Percentiles rank a stretch among this genome's conserved stretches.
phyloP scores from a whole-genome alignment of 1,140 invertebrate genomes.

The Dreissena polymorpha region DNA sequence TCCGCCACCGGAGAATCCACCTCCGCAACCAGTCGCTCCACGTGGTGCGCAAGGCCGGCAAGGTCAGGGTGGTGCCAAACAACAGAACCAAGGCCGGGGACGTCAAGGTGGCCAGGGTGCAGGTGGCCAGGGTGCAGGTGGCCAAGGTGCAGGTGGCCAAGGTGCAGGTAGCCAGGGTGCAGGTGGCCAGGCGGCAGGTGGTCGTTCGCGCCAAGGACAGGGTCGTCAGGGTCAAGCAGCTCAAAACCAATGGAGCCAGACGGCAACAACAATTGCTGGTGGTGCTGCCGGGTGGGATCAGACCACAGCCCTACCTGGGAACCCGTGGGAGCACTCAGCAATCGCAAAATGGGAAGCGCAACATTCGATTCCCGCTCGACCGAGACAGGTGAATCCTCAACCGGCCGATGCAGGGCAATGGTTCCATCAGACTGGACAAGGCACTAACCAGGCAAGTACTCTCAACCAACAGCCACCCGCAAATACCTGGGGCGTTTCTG shows the following conservation, averaged over 20 bases:
- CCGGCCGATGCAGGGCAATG: background rate
- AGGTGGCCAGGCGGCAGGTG: slow-evolving; percentile 10
- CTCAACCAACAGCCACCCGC: background rate
- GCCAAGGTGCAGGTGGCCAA: background rate
- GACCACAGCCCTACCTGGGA: background rate
- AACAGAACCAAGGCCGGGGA: background rate
- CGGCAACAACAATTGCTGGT: background rate
- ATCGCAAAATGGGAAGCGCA: background rate
- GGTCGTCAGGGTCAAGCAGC: background rate
- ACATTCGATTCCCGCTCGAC: background rate
- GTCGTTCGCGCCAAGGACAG: no score
- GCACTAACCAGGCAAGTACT: background rate
- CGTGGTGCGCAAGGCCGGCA: background rate
- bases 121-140: background rate
- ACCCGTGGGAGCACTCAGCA: background rate
- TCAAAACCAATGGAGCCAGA: background rate
- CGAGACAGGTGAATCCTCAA: background rate
- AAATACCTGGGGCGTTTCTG: background rate
- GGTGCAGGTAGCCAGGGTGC: background rate
- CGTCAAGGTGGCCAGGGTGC: background rate
- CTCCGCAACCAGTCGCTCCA: no score
- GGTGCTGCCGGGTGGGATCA: background rate
- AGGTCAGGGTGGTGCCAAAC: slow-evolving; percentile 16
- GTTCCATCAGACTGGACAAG: background rate
- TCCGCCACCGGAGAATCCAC: background rate